phyloP scores from a whole-genome alignment of 35 echinoderm and acorn worm genomes.

The Stichopus chloronotus region DNA sequence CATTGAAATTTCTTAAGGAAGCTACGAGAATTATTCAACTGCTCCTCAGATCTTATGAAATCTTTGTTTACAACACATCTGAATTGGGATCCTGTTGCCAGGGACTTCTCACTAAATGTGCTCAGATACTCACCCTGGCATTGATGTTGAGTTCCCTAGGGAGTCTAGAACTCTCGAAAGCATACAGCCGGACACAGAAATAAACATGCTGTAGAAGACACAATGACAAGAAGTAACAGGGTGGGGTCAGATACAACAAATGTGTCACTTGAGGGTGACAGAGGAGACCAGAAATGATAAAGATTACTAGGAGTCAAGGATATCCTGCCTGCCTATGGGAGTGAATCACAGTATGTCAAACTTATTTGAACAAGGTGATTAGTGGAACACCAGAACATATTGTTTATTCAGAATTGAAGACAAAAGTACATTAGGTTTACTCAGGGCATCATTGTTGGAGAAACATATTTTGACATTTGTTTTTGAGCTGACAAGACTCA shows the following conservation, averaged over 20 bases:
- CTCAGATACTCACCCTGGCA: slow-evolving; percentile 65
- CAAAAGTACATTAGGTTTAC: no score
- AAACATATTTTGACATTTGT: not conserved
- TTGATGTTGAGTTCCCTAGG: slow-evolving; percentile 87
- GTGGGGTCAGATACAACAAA: not conserved
- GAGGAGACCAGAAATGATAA: no score
- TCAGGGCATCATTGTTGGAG: not conserved
- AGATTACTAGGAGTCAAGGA: no score
- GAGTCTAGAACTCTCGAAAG: slow-evolving; percentile 92
- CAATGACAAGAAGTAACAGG: not conserved
- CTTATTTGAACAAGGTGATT: no score
- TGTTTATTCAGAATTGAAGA: no score
- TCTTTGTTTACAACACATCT: slow-evolving; percentile 44
- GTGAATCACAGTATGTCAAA: no score
- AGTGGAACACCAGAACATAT: no score
- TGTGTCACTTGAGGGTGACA: not conserved
- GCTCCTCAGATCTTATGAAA: slow-evolving; percentile 66
- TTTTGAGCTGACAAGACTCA: no score
- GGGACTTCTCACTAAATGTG: no score
- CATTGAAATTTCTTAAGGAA: not conserved
- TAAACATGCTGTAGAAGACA: slow-evolving; percentile 68
- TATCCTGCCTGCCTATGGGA: no score
- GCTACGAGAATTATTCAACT: slow-evolving; percentile 40
- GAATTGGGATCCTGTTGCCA: no score
- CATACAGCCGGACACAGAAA: slow-evolving; percentile 96